Percentiles rank a stretch among this genome's conserved stretches.
Evolutionary conservation across 2,113 vertebrate genomes (phyloP).

Genomic region (Chlorodrepanis virens): DNA sequence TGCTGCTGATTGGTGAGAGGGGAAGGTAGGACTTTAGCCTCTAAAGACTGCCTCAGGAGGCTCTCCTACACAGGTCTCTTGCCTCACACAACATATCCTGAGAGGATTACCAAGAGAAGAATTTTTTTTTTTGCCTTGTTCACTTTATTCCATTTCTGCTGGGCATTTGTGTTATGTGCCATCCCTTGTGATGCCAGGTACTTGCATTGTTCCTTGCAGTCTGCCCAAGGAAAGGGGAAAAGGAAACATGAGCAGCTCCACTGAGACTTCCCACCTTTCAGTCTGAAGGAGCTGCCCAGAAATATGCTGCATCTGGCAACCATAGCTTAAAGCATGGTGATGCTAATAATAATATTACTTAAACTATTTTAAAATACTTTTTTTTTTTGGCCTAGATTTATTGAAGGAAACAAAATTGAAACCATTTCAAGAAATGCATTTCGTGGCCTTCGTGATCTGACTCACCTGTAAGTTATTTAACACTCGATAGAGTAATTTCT

Average conservation of each 20-base stretch:
- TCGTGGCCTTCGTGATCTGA: slow-evolving; percentile 92
- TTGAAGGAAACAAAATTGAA: slow-evolving; percentile 95
- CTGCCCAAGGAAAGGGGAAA: background rate
- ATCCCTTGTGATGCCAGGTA: background rate
- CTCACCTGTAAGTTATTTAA: slow-evolving; percentile 88
- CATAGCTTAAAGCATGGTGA: background rate
- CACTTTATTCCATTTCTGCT: background rate
- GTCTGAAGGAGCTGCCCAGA: background rate
- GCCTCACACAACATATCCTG: background rate
- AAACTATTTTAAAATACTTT: background rate
- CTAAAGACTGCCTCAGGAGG: background rate
- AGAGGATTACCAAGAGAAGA: background rate
- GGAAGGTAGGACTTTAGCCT: background rate
- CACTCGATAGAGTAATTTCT: background rate
- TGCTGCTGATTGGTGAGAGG: background rate
- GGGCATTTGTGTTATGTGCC: background rate
- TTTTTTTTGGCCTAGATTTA: slow-evolving; percentile 81
- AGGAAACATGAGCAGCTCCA: background rate
- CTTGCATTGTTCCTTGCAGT: background rate
- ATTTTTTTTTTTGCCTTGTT: background rate
- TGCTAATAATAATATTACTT: background rate
- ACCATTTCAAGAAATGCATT: slow-evolving; percentile 91
- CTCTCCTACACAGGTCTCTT: background rate
- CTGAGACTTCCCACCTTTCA: background rate
- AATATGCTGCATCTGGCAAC: background rate